Percentiles rank a stretch among this genome's conserved stretches.
phyloP scores from a whole-genome alignment of 2,797 vertebrate genomes.

The Nyctibius grandis region DNA sequence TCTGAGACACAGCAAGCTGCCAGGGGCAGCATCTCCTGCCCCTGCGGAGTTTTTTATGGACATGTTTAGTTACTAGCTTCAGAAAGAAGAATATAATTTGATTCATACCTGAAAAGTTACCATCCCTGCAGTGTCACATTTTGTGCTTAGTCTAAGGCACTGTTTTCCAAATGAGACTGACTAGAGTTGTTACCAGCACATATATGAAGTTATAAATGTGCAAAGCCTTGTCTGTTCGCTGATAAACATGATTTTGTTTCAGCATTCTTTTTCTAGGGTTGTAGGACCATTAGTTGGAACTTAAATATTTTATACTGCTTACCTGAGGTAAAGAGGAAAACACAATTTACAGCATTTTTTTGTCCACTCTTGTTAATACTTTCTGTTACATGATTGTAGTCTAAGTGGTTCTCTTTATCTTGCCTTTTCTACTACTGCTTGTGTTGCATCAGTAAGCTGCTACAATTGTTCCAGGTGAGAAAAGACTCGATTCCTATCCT shows the following conservation, averaged over 20 bases:
- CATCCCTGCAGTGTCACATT: not conserved
- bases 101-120: not conserved
- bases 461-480: not conserved
- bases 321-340: not conserved
- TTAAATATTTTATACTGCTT: not conserved
- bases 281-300: not conserved
- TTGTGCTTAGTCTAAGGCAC: not conserved
- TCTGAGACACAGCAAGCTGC: not conserved
- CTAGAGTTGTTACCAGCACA: not conserved
- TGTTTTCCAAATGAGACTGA: not conserved
- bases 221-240: not conserved
- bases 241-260: not conserved
- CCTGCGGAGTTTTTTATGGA: not conserved
- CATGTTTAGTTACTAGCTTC: not conserved
- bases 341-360: not conserved
- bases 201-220: not conserved
- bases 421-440: not conserved
- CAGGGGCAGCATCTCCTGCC: not conserved
- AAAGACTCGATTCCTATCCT: not conserved
- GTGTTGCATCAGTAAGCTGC: not conserved
- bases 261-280: not conserved
- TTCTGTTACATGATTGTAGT: not conserved
- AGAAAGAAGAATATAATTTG: not conserved
- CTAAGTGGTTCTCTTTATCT: not conserved
- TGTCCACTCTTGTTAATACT: not conserved